phyloP scores from a whole-genome alignment of 2,113 vertebrate species.

The Tursiops truncatus region DNA sequence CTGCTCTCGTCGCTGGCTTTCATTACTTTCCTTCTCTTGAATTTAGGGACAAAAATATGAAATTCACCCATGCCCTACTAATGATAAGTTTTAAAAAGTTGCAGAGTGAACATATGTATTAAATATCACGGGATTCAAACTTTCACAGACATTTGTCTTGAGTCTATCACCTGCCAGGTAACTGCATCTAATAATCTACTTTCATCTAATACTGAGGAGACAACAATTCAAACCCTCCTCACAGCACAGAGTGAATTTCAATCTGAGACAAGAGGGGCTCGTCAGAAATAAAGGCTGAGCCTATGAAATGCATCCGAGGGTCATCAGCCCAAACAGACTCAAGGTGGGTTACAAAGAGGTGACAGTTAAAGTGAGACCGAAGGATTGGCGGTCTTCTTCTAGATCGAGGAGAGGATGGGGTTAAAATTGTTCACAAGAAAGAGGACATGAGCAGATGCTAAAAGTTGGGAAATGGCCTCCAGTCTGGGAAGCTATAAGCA shows the following conservation, averaged over 20 bases:
- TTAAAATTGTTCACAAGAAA: neutral
- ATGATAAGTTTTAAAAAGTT: neutral
- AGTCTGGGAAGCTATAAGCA: fast-evolving
- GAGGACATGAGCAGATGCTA: neutral
- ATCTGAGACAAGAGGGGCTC: fast-evolving
- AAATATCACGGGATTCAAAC: neutral
- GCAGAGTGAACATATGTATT: neutral
- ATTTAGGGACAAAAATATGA: neutral
- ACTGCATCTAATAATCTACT: neutral
- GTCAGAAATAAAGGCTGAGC: neutral
- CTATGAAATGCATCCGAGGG: neutral
- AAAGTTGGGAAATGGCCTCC: fast-evolving
- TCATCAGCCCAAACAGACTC: too few species aligned
- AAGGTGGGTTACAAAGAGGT: neutral
- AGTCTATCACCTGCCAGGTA: neutral
- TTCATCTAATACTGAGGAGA: neutral
- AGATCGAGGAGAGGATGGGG: neutral
- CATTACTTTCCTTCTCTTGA: neutral
- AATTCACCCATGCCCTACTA: neutral
- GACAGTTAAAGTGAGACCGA: neutral
- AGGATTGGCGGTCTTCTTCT: fast-evolving
- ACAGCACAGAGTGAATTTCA: neutral
- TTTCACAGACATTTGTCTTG: neutral
- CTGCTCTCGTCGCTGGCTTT: neutral
- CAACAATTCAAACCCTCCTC: neutral